phyloP scores from a whole-genome alignment of 2,888 invertebrate species.

The Tanypteryx hageni region DNA sequence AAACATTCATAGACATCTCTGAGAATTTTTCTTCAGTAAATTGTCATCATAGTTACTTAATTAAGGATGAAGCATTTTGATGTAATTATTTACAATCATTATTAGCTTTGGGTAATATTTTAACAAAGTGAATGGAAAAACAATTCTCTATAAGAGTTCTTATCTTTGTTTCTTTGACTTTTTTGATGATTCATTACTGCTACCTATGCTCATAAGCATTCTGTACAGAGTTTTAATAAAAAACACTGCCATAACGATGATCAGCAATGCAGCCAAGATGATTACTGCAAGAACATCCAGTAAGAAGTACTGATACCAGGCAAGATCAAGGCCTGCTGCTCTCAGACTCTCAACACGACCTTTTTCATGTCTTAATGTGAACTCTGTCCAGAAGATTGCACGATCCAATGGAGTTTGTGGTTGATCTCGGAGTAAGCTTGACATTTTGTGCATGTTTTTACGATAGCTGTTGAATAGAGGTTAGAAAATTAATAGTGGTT shows the following conservation, averaged over 20 bases:
- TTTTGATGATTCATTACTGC: background rate
- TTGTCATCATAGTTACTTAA: background rate
- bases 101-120: background rate
- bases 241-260: background rate
- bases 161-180: conserved; percentile 7
- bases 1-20: background rate
- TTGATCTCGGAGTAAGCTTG: background rate
- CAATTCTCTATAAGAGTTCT: background rate
- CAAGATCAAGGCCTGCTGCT: background rate
- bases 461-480: conserved; percentile 2
- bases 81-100: background rate
- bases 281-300: conserved; percentile 32
- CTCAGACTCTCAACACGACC: conserved; percentile 39
- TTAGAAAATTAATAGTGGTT: too few species aligned
- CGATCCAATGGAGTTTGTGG: conserved; percentile 50
- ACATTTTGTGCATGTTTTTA: conserved; percentile 4
- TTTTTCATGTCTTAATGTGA: background rate
- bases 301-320: conserved; percentile 49
- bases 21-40: background rate
- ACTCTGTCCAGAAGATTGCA: conserved; percentile 53
- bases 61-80: background rate
- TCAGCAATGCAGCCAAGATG: background rate
- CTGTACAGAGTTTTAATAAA: background rate
- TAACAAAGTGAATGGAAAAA: background rate
- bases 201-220: background rate